Percentiles rank a stretch among this genome's conserved stretches.
These are phyloP conservation scores for Oostethus manadensis DNA, from an alignment of 2,113 vertebrate genomes.

Conservation along the genomic window DNA sequence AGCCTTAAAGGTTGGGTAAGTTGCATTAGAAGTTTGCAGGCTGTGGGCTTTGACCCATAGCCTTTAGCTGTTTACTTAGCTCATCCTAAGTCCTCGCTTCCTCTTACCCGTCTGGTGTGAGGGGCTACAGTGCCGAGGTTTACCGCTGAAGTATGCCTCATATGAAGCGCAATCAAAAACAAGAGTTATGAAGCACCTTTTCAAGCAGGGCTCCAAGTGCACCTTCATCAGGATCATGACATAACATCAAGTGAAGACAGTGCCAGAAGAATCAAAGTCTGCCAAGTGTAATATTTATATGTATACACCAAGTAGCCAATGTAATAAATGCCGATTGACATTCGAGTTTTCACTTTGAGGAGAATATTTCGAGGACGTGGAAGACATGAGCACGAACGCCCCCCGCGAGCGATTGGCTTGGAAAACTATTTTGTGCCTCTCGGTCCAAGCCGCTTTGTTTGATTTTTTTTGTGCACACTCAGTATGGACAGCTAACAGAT, in stretches of 20 bases:
- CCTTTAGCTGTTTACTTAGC: constrained; percentile 1
- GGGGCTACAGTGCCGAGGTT: not conserved
- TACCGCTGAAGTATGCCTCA: not conserved
- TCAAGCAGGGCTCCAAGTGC: not conserved
- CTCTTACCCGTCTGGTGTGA: not conserved
- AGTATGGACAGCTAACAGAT: constrained; percentile 8
- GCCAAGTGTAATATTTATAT: constrained; percentile 5
- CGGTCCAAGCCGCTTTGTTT: constrained; percentile 2
- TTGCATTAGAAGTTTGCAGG: not conserved
- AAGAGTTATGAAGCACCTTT: not conserved
- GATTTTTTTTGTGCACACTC: not conserved
- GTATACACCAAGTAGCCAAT: not conserved
- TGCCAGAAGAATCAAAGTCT: not conserved
- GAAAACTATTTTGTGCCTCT: not conserved
- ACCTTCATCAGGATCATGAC: not conserved
- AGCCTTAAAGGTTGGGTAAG: no score
- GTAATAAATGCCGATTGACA: not conserved
- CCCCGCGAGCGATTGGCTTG: constrained; percentile 3
- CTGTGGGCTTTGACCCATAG: not conserved
- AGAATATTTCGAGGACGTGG: constrained; percentile 4
- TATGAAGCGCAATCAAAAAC: not conserved
- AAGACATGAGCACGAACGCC: constrained; percentile 3
- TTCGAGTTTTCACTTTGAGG: not conserved
- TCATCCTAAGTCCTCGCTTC: not conserved
- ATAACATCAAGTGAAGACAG: not conserved